phyloP scores from a whole-genome alignment of 2,888 invertebrate genomes.

The Aporophyla nigra region DNA sequence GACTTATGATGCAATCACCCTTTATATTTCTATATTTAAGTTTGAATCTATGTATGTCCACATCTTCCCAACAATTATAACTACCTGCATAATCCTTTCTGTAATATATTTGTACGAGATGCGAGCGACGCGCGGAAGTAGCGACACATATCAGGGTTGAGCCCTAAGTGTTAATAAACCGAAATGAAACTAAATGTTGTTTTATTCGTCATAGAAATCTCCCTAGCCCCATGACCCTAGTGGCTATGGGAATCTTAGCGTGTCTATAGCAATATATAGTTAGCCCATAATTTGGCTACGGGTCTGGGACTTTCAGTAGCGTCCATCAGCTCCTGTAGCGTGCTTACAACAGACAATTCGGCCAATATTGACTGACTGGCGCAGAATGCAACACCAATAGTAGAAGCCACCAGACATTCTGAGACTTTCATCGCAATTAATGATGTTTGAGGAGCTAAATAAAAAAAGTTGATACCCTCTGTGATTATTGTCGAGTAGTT shows the following conservation, averaged over 20 bases:
- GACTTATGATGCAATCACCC: slow-evolving; percentile 13
- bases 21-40: neutral
- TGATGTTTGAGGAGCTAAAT: too few relatives aligned
- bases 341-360: too few relatives aligned
- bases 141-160: slow-evolving; percentile 89
- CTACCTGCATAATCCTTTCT: neutral
- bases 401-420: neutral
- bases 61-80: neutral
- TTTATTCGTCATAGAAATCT: slow-evolving; percentile 75
- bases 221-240: neutral
- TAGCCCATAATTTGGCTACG: too few relatives aligned
- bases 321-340: too few relatives aligned
- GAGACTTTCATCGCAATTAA: neutral
- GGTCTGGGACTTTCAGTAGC: too few relatives aligned
- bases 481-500: neutral
- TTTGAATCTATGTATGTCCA: neutral
- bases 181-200: slow-evolving; percentile 81
- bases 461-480: neutral
- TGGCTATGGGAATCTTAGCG: neutral
- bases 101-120: slow-evolving; percentile 60
- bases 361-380: neutral
- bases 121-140: slow-evolving; percentile 81
- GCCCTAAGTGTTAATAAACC: slow-evolving; percentile 89
- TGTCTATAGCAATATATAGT: too few relatives aligned
- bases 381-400: neutral